These are phyloP conservation scores for Okamejei kenojei DNA, from an alignment of 2,797 vertebrate genomes.

Conservation along the genomic window DNA sequence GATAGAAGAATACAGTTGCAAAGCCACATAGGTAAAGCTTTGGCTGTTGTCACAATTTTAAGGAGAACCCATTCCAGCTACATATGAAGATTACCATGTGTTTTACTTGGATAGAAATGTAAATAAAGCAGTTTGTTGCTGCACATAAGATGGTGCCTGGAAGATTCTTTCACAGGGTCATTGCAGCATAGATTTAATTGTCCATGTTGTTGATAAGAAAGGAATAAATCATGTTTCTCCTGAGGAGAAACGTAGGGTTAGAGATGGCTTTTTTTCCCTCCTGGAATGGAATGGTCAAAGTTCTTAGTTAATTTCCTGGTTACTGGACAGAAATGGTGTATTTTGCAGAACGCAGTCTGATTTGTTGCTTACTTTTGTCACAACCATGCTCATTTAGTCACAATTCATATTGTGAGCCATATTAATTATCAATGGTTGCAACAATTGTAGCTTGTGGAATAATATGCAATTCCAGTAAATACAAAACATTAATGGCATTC, in stretches of 20 bases:
- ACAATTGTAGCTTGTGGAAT: background rate
- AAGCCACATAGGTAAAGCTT: conserved; percentile 37
- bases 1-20: conserved; percentile 33
- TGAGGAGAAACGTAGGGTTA: background rate
- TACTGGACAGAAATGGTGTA: background rate
- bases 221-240: background rate
- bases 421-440: background rate
- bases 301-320: background rate
- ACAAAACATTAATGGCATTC: background rate
- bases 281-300: background rate
- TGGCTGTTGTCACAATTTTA: background rate
- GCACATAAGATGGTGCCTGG: background rate
- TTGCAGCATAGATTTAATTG: background rate
- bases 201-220: background rate
- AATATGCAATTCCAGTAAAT: background rate
- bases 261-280: background rate
- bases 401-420: background rate
- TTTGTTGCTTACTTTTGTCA: background rate
- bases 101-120: background rate
- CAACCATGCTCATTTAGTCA: background rate
- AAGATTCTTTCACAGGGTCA: background rate
- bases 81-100: background rate
- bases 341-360: background rate
- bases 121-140: background rate
- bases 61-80: background rate